phyloP scores from a whole-genome alignment of 2,113 vertebrate genomes.

The Saguinus imperator region DNA sequence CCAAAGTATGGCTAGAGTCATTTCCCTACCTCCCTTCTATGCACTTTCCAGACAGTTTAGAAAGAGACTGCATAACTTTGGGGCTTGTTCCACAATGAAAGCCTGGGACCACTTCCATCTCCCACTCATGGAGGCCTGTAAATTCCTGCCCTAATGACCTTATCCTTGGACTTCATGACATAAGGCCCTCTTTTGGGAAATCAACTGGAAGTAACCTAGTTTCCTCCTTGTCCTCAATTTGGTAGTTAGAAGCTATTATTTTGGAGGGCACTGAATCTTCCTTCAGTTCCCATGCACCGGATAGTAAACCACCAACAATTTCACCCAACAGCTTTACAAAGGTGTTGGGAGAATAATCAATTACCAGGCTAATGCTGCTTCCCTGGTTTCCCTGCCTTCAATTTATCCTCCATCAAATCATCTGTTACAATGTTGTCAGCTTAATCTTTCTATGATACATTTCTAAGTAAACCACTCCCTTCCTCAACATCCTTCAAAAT shows the following conservation, averaged over 20 bases:
- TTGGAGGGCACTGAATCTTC: not conserved
- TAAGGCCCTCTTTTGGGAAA: not conserved
- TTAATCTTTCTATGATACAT: not conserved
- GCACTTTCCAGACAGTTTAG: not conserved
- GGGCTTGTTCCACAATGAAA: not conserved
- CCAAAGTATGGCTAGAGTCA: not conserved
- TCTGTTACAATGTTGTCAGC: not conserved
- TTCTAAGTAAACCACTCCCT: not conserved
- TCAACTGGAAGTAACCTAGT: not conserved
- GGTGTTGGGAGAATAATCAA: not conserved
- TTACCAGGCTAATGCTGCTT: not conserved
- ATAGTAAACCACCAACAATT: not conserved
- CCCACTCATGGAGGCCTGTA: not conserved
- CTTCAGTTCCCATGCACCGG: not conserved
- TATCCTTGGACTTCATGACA: not conserved
- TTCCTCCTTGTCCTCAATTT: not conserved
- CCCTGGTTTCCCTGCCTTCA: not conserved
- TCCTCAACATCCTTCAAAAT: not conserved
- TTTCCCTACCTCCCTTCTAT: not conserved
- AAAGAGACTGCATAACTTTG: not conserved
- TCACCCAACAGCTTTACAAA: not conserved
- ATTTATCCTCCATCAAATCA: not conserved
- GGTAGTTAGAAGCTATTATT: not conserved
- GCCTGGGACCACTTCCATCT: too few species aligned
- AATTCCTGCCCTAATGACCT: not conserved